Evolutionary conservation across 2,888 invertebrate species (phyloP), one percentile per base, ranked within the genome.

Genomic region (Camponotus fellah): DNA sequence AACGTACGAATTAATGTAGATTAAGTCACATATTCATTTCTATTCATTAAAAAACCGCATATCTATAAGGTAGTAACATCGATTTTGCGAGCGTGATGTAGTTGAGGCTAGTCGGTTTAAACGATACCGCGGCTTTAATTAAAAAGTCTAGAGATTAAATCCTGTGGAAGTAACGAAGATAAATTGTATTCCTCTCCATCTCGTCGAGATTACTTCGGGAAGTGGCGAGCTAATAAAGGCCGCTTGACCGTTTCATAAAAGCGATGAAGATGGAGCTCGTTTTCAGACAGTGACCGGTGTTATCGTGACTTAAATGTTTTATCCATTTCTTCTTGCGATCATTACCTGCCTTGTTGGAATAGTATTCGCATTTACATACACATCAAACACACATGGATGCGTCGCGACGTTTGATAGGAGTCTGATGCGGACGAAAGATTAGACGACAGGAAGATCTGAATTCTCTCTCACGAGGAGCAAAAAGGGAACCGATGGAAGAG

Each of bases 181-280:
- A 81, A 75, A 81, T 81, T 77, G 81, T 81, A 81, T 81, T 64
- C 53, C 74, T 76, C 65, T 81, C 77, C 77, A 64, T 56, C 49
- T 53, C 65, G 76, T 77, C 81, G 77, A 53, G 81, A 74, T 81
- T 75, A 64, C 76, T 81, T 26, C 53, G 74, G 64, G 32, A 81
- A 81, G 64, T 80, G 60, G 74, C 75, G 53, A 21, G 64, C 89
- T 89, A 89, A 88, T 88, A 87, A 87, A 88, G 89, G 84, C 87
- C 82, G 87, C 83, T 43, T 46, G 82, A 88, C 89, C 89, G 89
- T 87, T 89, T 87, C 80, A 82, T 89, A 85, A 89, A 89, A 86
- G 83, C 85, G 88, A 89, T 86, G 88, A 84, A 82, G 84, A 79
- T 68, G 62, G n/a, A 53, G 75, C 46, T 32, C 40, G 65, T 64